Base-by-base conservation (phyloP, 2,888 invertebrate genomes). In the Digitonthophagus gazella region DNA sequence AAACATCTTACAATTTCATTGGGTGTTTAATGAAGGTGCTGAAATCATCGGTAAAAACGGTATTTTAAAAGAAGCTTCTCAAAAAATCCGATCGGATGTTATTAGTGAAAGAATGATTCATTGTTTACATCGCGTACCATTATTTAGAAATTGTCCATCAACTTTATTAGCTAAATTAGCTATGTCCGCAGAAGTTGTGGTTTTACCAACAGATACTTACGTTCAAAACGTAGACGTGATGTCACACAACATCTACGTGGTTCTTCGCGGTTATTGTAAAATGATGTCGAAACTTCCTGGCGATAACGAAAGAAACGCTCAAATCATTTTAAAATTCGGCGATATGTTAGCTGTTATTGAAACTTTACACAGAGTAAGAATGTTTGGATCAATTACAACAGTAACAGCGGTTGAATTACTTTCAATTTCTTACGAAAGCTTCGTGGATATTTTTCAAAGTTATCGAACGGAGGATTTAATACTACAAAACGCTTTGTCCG, bases 231-330 rank as follows among this genome's bases (percentile, higher is more conserved):
- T 67, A 6, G 67, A 71, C 22, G 65, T 69, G 8, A 71, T 69
- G 71, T 69, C 68, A 5, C 66, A 69, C 58, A 64, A 58, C 16
- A 57, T 71, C 5, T 71, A 69, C 55, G 66, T 71, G 19, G 68
- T 71, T 11, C 16, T 71, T 3, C 44, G 71, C 18, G 71, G 71
- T 15, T 71, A 64, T 56, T 72, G 72, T 15, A 18, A 69, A 20
- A 71, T 69, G 69, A 64, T 64, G 28, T 72, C 69, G n/a, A 63
- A 19, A 55, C 57, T 72, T 19, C 66, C 70, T 8, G 72, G 72
- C 14, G 72, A 72, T 66, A 64, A 58, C 5, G 71, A 72, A 61
- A 66, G 67, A 14, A 19, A 69, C 2, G 58, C 67, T 2, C 67
- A 65, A 44, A 66, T 68, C 14, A 69, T 71, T 61, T 57, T 71